Evolutionary conservation across 92 coral and sea anemone species (phyloP), one percentile per base, ranked within the genome.

Genomic region (Micromussa lordhowensis): DNA sequence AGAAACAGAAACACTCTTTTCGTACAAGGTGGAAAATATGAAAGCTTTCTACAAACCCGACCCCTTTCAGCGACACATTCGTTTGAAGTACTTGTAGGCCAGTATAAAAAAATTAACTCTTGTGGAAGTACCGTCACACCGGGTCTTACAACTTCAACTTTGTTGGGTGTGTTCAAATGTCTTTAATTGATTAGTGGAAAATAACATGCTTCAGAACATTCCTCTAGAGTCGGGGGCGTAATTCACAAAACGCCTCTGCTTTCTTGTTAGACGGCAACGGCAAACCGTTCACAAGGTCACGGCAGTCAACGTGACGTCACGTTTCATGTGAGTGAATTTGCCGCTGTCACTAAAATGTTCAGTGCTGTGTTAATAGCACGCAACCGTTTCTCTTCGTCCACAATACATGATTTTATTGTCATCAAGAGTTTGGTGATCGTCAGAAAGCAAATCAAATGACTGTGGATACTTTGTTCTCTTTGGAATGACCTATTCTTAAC

Each of bases 221-320:
- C 36, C 18, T 15, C 16, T 2, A 44, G 57, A 57, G 7, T 28
- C 71, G 83, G 26, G 49, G 78, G 49, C 5, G 49, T 34, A 35
- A 34, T 73, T 73, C 36, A 5, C 8, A 31, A 31, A 13, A 5
- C 78, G 0, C n/a, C 7, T 15, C 22, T 6, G 11, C 28, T 71
- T 36, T 34, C 53, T 73, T 73, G 12, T 57, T 18, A 21, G 30
- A 80, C 19, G 83, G 72, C 30, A 80, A 80, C 19, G 83, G 72
- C 30, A 80, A 61, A 59, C 22, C 31, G 53, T n/a, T 34, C 80
- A 75, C 77, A 74, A 74, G 29, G 81, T 77, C 64, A 77, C 64
- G 24, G 22, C 4, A 32, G 22, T 34, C 19, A 57, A 36, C 10
- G n/a, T 80, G 83, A 80, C 83, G 83, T 80, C 83, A 55, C 71